Evolutionary conservation across 2,888 invertebrate species (phyloP), one percentile per base, ranked within the genome.

Genomic region (Euproctis similis): DNA sequence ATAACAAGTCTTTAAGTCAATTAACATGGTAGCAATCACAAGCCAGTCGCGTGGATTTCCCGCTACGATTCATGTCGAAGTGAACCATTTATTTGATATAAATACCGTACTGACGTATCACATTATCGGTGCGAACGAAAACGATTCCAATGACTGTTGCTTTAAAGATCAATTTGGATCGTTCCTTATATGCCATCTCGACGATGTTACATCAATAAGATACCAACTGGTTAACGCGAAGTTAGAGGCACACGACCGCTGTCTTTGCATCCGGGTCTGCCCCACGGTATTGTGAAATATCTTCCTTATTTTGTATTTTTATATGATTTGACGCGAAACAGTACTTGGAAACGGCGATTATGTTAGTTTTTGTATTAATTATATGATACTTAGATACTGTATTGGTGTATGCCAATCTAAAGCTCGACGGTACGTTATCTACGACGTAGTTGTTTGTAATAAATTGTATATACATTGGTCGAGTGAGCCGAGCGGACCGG

Each of bases 141-240:
- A 55, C 67, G 54, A 53, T 58, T 63, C 60, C 56, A 64, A 53
- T 42, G 42, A 2, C 19, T 2, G 32, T 38, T 37, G 42, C 30
- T 45, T 59, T 76, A 76, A 66, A 69, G 78, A 68, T 56, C 62
- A 77, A 53, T 68, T 75, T 75, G 35, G 54, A 49, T 60, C 42
- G 60, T 32, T 50, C 57, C 50, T 47, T 52, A 52, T 42, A 54
- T 50, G 42, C 72, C 72, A 75, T 75, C 76, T 80, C 70, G 62
- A 61, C 71, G 60, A 55, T 66, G 64, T 81, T 78, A 81, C 82
- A 81, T 84, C 82, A 81, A 77, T 78, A 74, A 74, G 72, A 78
- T 72, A 78, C n/a, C 73, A 71, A 75, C 70, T 63, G 69, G 69
- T 72, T 78, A 75, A 75, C 73, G 77, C 67, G 76, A 71, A 60